These are phyloP conservation scores for Anticlea derivata DNA, from an alignment of 2,888 invertebrate species.

Conservation along the genomic window DNA sequence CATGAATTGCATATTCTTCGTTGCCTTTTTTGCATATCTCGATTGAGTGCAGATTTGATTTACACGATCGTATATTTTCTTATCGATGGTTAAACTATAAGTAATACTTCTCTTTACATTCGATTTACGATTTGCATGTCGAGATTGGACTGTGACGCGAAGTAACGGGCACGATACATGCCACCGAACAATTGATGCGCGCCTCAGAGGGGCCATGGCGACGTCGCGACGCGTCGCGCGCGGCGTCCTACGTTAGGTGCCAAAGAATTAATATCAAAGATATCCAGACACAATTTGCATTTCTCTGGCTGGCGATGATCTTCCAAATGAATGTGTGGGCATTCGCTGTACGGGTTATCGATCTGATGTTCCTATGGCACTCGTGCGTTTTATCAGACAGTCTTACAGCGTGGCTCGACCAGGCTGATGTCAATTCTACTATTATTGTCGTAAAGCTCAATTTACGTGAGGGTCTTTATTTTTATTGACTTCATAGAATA, in stretches of 20 bases:
- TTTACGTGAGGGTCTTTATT: constrained; percentile 74
- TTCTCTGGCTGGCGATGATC: constrained; percentile 66
- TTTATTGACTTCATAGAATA: constrained; percentile 65
- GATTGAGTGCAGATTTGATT: constrained; percentile 54
- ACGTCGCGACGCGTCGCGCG: too few relatives aligned
- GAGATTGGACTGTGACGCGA: constrained; percentile 29
- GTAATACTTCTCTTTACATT: constrained; percentile 37
- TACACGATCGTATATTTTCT: constrained; percentile 47
- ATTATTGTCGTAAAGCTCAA: constrained; percentile 79
- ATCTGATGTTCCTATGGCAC: constrained; percentile 82
- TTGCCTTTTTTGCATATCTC: constrained; percentile 67
- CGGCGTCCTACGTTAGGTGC: constrained; percentile 72
- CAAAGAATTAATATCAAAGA: constrained; percentile 83
- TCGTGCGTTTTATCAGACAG: constrained; percentile 62
- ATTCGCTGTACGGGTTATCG: constrained; percentile 78
- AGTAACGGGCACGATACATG: constrained; percentile 49
- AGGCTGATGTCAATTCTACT: constrained; percentile 77
- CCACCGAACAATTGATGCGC: constrained; percentile 51
- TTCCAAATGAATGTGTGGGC: constrained; percentile 75
- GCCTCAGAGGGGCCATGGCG: constrained; percentile 50
- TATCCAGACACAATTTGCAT: constrained; percentile 73
- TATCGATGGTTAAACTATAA: constrained; percentile 46
- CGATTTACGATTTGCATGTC: constrained; percentile 36
- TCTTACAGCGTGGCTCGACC: constrained; percentile 56
- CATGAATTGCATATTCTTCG: constrained; percentile 67